These are phyloP conservation scores for Megaptera novaeangliae DNA, from an alignment of 2,113 vertebrate species.

Conservation along the genomic window DNA sequence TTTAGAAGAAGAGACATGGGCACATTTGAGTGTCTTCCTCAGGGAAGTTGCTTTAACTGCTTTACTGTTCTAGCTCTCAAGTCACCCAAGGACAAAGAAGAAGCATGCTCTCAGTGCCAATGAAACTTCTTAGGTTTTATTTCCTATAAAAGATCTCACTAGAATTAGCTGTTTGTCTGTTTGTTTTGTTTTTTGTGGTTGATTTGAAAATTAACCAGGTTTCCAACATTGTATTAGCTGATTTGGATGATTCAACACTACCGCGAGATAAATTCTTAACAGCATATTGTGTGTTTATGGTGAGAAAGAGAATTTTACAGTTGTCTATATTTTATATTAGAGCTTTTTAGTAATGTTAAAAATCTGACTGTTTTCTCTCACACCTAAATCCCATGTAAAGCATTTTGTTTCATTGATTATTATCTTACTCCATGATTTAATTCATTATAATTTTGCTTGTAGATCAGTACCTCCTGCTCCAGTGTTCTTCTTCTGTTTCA, in stretches of 20 bases:
- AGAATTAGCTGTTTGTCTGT: neutral
- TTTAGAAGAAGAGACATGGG: neutral
- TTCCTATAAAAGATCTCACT: neutral
- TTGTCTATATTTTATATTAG: neutral
- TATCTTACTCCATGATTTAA: neutral
- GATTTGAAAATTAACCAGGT: neutral
- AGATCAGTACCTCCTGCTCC: accelerated
- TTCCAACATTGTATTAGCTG: neutral
- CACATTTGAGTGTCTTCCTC: neutral
- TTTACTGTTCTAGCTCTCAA: neutral
- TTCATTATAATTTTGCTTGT: neutral
- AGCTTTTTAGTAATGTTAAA: neutral
- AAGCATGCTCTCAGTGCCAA: neutral
- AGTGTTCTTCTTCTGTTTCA: neutral
- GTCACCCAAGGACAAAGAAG: neutral
- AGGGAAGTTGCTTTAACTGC: neutral
- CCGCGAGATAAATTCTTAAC: neutral
- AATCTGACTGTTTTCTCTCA: neutral
- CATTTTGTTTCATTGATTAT: neutral
- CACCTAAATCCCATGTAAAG: neutral
- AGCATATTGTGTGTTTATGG: neutral
- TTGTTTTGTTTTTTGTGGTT: neutral
- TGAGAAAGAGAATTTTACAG: neutral
- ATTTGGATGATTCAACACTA: neutral
- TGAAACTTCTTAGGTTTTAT: neutral